Conservation (phyloP, 2,797 vertebrate genomes). For the Cossypha dichroa region DNA sequence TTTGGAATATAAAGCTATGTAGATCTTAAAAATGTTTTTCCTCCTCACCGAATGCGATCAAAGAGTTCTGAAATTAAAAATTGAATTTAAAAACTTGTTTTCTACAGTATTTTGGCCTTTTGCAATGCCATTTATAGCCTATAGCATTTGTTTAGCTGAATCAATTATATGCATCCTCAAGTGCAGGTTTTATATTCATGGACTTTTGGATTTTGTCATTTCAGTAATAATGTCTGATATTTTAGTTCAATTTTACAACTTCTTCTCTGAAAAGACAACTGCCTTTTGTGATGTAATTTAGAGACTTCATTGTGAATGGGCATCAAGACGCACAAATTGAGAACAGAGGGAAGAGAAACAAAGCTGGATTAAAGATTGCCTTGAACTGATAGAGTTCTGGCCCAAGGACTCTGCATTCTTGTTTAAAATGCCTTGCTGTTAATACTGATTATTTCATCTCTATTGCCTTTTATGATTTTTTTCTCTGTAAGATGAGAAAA, state of each 20-base stretch:
- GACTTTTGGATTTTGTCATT: constrained; percentile 17
- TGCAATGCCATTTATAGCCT: neutral
- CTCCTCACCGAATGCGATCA: neutral
- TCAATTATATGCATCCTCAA: constrained; percentile 8
- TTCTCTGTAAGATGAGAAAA: constrained; percentile 31
- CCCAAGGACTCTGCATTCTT: constrained; percentile 47
- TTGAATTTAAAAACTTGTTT: neutral
- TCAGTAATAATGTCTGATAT: constrained; percentile 7
- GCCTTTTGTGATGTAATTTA: constrained; percentile 36
- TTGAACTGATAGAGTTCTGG: constrained; percentile 36
- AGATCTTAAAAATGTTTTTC: neutral
- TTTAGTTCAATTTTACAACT: neutral
- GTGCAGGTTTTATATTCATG: neutral
- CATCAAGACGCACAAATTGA: constrained; percentile 26
- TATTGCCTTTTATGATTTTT: constrained; percentile 43
- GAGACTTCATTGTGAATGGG: neutral
- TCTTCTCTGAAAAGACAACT: neutral
- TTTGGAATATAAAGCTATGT: neutral
- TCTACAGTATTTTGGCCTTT: neutral
- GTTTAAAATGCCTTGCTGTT: constrained; percentile 41
- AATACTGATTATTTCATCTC: constrained; percentile 47
- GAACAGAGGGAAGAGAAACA: constrained; percentile 25
- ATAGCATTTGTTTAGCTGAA: constrained; percentile 9
- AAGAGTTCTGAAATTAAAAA: constrained; percentile 12
- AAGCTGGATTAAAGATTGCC: constrained; percentile 48